phyloP scores from a whole-genome alignment of 2,888 invertebrate species.

The Syritta pipiens region DNA sequence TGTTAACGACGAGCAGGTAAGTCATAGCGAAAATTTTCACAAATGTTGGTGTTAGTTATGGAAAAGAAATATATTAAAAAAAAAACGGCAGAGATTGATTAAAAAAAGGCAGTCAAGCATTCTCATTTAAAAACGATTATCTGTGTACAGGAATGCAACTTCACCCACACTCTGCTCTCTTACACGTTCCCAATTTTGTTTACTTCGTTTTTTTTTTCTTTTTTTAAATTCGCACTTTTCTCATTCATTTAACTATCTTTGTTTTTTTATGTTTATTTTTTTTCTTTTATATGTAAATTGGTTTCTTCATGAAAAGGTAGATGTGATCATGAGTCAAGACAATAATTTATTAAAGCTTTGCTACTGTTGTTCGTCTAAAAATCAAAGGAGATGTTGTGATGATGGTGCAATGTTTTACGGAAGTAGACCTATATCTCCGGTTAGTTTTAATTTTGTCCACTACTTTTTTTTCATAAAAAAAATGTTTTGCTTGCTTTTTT shows the following conservation, averaged over 20 bases:
- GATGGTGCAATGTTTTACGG: constrained; percentile 71
- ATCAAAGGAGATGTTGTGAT: constrained; percentile 69
- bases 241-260: constrained; percentile 62
- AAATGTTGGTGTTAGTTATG: constrained; percentile 26
- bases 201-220: constrained; percentile 35
- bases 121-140: constrained; percentile 31
- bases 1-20: constrained; percentile 79
- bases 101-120: constrained; percentile 34
- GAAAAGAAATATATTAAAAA: constrained; percentile 15
- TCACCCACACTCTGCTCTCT: constrained; percentile 47
- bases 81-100: constrained; percentile 30
- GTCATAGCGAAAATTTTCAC: constrained; percentile 45
- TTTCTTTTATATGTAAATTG: constrained; percentile 59
- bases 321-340: constrained; percentile 71
- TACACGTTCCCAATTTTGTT: no score
- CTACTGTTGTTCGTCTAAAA: constrained; percentile 71
- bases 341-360: constrained; percentile 71
- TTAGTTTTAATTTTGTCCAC: constrained; percentile 72
- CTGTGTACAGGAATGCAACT: constrained; percentile 52
- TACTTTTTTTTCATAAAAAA: constrained; percentile 48
- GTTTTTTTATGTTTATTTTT: constrained; percentile 66
- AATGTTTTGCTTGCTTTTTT: constrained; percentile 56
- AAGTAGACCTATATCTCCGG: constrained; percentile 74
- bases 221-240: constrained; percentile 61
- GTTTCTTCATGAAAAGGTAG: constrained; percentile 71